Percentiles rank a stretch among this genome's conserved stretches.
These are phyloP conservation scores for Shargacucullia verbasci DNA, from an alignment of 2,888 invertebrate species.

Conservation along the genomic window DNA sequence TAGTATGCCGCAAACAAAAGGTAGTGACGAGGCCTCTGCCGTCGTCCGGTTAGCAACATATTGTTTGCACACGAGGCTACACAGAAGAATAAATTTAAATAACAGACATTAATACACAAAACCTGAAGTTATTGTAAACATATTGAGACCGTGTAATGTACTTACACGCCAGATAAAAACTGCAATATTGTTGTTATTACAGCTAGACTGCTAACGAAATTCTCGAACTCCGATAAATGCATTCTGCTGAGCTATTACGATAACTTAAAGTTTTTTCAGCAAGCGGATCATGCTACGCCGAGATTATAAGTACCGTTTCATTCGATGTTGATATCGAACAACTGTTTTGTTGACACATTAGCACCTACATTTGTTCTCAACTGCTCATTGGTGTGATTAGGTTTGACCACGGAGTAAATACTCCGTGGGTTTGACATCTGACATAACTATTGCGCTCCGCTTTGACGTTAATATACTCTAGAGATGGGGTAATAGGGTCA, in stretches of 20 bases:
- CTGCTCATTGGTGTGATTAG: too few relatives aligned
- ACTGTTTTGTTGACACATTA: too few relatives aligned
- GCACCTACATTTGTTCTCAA: too few relatives aligned
- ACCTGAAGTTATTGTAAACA: slow-evolving; percentile 6
- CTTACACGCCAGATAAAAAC: slow-evolving; percentile 96
- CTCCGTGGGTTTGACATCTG: too few relatives aligned
- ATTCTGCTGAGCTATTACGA: slow-evolving; percentile 47
- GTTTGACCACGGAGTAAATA: too few relatives aligned
- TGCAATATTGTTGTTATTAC: slow-evolving; percentile 94
- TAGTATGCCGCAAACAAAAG: slow-evolving; percentile 93
- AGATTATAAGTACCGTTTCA: too few relatives aligned
- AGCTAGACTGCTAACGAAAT: slow-evolving; percentile 84
- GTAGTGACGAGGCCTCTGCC: slow-evolving; percentile 93
- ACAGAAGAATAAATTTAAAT: slow-evolving; percentile 62
- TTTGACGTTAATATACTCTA: too few relatives aligned
- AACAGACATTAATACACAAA: too few relatives aligned
- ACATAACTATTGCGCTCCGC: too few relatives aligned
- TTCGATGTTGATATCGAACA: too few relatives aligned
- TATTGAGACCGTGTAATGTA: too few relatives aligned
- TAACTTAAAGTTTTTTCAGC: slow-evolving; percentile 15
- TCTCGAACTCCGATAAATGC: slow-evolving; percentile 65
- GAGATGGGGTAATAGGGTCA: too few relatives aligned
- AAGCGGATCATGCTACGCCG: slow-evolving; percentile 21
- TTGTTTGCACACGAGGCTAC: slow-evolving; percentile 93
- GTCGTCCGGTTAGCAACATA: slow-evolving; percentile 93